A percentile compares a stretch with the other conserved stretches of the same genome.
These are phyloP conservation scores for Bombus huntii DNA, from an alignment of 1,140 invertebrate genomes.

Conservation along the genomic window DNA sequence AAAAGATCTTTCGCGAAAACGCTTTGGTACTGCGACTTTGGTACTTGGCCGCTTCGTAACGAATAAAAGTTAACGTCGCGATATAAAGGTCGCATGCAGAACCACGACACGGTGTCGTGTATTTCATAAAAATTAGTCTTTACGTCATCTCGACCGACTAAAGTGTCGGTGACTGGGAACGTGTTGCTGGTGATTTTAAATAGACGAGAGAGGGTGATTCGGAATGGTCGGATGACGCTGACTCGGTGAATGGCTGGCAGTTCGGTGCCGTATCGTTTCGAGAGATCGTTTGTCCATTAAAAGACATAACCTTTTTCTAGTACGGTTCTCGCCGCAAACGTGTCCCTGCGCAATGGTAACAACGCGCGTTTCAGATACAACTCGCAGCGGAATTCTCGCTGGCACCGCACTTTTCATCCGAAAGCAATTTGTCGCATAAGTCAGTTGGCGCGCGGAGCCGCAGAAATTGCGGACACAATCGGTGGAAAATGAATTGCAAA, in stretches of 20 bases:
- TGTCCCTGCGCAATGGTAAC: neutral
- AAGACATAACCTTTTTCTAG: conserved; percentile 21
- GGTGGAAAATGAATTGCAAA: neutral
- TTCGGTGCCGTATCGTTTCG: conserved; percentile 5
- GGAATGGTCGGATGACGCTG: conserved; percentile 8
- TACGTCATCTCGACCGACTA: neutral
- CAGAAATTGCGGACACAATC: neutral
- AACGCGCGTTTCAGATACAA: neutral
- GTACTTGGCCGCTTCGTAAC: too few relatives aligned
- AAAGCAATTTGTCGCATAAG: conserved; percentile 8
- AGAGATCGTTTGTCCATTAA: conserved; percentile 10
- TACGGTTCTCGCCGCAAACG: neutral
- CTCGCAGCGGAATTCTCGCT: neutral
- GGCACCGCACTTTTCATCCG: conserved; percentile 3
- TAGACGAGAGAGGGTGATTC: neutral
- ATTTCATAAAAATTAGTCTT: neutral
- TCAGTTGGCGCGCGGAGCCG: neutral
- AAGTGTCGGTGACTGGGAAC: neutral
- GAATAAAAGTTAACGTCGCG: too few relatives aligned
- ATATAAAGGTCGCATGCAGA: neutral
- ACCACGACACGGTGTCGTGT: neutral
- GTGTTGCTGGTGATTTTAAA: neutral
- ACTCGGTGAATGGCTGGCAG: conserved; percentile 2
- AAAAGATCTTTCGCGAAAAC: neutral
- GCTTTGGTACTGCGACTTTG: neutral